Evolutionary conservation across 2,888 invertebrate species (phyloP).

Genomic region (Drosophila hamatofila): DNA sequence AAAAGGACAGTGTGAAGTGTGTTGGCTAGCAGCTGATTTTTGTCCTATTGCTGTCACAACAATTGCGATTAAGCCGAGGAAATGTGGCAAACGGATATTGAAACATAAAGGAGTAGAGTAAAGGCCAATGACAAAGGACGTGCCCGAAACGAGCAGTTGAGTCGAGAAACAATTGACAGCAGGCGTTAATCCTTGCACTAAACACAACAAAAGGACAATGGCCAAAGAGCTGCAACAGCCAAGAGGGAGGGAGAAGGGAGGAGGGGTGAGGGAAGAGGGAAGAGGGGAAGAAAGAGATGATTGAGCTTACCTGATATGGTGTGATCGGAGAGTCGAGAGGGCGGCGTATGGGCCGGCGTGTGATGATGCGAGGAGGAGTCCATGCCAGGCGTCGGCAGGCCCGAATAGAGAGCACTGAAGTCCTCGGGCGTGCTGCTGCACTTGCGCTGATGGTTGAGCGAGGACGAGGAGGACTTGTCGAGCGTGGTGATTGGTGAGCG

Average conservation of each 20-base stretch:
- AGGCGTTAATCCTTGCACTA: conserved; percentile 48
- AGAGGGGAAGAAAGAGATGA: background rate
- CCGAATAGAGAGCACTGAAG: conserved; percentile 93
- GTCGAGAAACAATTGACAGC: conserved; percentile 16
- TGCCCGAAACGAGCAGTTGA: background rate
- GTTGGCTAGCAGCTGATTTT: conserved; percentile 41
- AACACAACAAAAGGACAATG: conserved; percentile 3
- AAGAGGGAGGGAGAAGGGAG: conserved; percentile 24
- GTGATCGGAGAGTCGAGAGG: conserved; percentile 87
- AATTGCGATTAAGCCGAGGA: conserved; percentile 59
- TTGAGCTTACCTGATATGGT: conserved; percentile 87
- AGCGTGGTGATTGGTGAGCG: conserved; percentile 85
- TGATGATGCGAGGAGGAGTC: conserved; percentile 87
- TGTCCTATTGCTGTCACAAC: conserved; percentile 52
- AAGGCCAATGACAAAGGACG: background rate
- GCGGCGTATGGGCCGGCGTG: conserved; percentile 90
- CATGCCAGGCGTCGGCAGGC: conserved; percentile 86
- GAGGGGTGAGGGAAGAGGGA: no score
- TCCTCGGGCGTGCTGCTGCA: conserved; percentile 96
- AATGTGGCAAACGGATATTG: conserved; percentile 2
- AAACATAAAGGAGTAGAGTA: background rate
- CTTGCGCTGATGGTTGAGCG: conserved; percentile 86
- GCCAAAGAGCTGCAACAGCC: background rate
- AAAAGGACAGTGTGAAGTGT: background rate
- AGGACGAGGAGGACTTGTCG: conserved; percentile 86